Evolutionary conservation across 2,888 invertebrate species (phyloP).

Genomic region (Ochropleura leucogaster): DNA sequence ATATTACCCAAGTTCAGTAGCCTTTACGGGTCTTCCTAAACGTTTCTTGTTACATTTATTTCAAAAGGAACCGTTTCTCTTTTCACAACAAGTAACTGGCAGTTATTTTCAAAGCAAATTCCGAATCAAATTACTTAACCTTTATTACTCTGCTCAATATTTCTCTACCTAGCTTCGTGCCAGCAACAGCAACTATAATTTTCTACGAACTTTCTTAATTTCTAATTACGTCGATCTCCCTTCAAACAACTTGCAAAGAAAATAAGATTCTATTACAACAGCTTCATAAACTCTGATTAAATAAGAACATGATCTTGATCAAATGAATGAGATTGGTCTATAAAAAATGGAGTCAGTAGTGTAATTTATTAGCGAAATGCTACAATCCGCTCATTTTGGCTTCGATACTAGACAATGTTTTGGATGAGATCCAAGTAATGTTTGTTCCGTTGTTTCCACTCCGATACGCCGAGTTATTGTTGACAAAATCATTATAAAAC

Average conservation of each 20-base stretch:
- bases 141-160: conserved; percentile 6
- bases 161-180: neutral
- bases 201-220: conserved; percentile 4
- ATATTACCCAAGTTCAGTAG: conserved; percentile 5
- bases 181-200: neutral
- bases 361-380: conserved; percentile 74
- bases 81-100: conserved; percentile 2
- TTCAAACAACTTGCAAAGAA: conserved; percentile 12
- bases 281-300: conserved; percentile 57
- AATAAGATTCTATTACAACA: conserved; percentile 29
- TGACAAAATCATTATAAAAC: conserved; percentile 64
- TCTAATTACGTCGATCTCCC: conserved; percentile 25
- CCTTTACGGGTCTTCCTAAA: neutral
- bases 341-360: conserved; percentile 66
- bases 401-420: conserved; percentile 73
- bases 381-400: conserved; percentile 75
- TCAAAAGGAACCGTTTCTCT: neutral
- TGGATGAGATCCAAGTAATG: conserved; percentile 78
- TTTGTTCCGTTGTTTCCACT: conserved; percentile 73
- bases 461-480: conserved; percentile 72
- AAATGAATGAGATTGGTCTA: conserved; percentile 69
- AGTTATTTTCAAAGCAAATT: conserved; percentile 25
- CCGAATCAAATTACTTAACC: conserved; percentile 23
- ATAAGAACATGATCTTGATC: conserved; percentile 55
- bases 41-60: conserved; percentile 15